phyloP scores from a whole-genome alignment of 2,113 vertebrate genomes.

The Brachyhypopomus gauderio region DNA sequence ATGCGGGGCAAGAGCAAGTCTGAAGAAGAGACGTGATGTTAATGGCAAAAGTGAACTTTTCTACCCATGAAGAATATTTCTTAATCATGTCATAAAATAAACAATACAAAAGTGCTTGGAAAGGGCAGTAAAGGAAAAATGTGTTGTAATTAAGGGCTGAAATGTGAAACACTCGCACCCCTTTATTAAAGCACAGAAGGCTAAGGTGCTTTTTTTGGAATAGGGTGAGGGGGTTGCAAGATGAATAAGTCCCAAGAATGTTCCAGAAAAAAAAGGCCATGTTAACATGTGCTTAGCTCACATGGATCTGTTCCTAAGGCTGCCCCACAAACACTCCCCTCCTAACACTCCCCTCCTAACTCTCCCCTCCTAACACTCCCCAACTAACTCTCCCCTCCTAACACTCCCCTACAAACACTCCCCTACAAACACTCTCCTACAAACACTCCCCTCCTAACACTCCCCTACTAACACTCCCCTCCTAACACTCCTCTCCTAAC shows the following conservation, averaged over 20 bases:
- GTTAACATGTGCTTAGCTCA: too few species aligned
- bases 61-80: conserved; percentile 21
- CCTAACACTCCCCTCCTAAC: too few species aligned
- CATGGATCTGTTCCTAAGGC: too few species aligned
- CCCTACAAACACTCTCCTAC: too few species aligned
- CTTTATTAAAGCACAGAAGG: conserved; percentile 47
- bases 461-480: too few species aligned
- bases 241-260: conserved; percentile 31
- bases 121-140: conserved; percentile 53
- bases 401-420: too few species aligned
- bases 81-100: neutral
- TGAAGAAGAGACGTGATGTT: conserved; percentile 28
- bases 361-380: too few species aligned
- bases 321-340: too few species aligned
- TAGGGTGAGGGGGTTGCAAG: neutral
- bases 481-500: neutral
- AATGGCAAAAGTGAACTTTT: conserved; percentile 41
- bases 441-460: too few species aligned
- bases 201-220: conserved; percentile 41
- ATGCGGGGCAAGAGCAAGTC: neutral
- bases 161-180: conserved; percentile 49
- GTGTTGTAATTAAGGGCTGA: conserved; percentile 51
- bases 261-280: neutral
- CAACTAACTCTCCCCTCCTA: too few species aligned
- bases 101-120: conserved; percentile 42